Evolutionary conservation across 2,113 vertebrate genomes (phyloP).

Genomic region (Tachycineta bicolor): DNA sequence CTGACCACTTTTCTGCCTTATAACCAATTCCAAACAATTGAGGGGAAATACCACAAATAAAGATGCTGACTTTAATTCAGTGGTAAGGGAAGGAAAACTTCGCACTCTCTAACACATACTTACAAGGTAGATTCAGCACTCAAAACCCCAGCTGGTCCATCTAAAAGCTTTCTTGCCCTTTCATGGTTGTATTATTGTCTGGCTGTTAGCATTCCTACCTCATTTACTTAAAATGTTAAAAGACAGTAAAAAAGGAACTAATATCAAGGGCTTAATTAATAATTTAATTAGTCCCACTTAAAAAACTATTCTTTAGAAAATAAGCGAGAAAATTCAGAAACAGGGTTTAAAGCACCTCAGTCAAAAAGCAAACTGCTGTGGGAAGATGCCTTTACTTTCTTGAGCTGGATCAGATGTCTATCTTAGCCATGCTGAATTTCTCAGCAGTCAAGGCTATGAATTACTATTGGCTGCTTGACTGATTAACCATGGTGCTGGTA

Average conservation of each 20-base stretch:
- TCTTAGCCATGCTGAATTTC: neutral
- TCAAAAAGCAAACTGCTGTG: neutral
- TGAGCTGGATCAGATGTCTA: neutral
- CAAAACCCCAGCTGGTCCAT: neutral
- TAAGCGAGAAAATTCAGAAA: neutral
- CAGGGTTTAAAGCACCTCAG: neutral
- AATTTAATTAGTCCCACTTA: neutral
- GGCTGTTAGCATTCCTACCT: neutral
- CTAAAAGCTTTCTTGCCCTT: neutral
- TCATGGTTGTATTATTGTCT: neutral
- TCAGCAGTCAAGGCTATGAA: constrained; percentile 5
- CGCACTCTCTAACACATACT: neutral
- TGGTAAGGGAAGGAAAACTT: neutral
- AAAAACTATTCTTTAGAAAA: neutral
- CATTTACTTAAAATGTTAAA: neutral
- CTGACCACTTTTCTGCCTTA: neutral
- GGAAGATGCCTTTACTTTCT: neutral
- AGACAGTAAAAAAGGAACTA: neutral
- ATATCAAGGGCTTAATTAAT: neutral
- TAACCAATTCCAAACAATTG: neutral
- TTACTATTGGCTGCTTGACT: neutral
- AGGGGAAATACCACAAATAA: neutral
- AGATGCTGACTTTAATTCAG: neutral
- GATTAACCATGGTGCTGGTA: constrained; percentile 31
- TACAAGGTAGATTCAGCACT: neutral